Percentiles rank a stretch among this genome's conserved stretches.
phyloP scores from a whole-genome alignment of 2,113 vertebrate genomes.

The Pandion haliaetus region DNA sequence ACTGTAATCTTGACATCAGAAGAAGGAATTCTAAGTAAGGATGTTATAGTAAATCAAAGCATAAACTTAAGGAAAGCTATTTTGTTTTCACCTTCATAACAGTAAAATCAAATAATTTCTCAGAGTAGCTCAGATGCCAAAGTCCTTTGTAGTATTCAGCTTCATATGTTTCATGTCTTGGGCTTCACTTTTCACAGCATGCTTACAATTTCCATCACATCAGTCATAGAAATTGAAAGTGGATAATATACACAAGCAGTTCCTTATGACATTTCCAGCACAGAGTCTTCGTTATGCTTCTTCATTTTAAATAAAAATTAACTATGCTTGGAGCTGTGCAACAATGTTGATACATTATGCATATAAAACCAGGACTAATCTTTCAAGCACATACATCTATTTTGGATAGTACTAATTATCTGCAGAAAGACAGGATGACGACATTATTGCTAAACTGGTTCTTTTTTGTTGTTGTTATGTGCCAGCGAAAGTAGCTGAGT shows the following conservation, averaged over 20 bases:
- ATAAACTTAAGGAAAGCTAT: not conserved
- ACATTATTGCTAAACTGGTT: not conserved
- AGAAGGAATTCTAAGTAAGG: not conserved
- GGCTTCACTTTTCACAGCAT: conserved; percentile 4
- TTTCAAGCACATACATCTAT: conserved; percentile 31
- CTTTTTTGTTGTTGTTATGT: not conserved
- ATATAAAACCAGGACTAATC: conserved; percentile 47
- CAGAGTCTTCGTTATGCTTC: conserved; percentile 42
- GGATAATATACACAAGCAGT: conserved; percentile 8
- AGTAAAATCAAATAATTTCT: not conserved
- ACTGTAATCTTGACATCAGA: not conserved
- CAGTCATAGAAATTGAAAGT: conserved; percentile 35
- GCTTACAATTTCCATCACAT: not conserved
- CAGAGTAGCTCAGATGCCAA: not conserved
- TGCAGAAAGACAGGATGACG: conserved; percentile 55
- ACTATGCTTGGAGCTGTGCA: conserved; percentile 31
- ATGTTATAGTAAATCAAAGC: not conserved
- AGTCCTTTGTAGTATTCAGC: not conserved
- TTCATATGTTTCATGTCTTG: conserved; percentile 9
- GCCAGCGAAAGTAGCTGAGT: not conserved
- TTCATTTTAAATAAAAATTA: conserved; percentile 69
- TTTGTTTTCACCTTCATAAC: not conserved
- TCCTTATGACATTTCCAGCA: conserved; percentile 57
- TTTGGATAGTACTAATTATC: conserved; percentile 40
- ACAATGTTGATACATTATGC: conserved; percentile 36